phyloP scores from a whole-genome alignment of 2,888 invertebrate species.

The Nymphalis c-album region DNA sequence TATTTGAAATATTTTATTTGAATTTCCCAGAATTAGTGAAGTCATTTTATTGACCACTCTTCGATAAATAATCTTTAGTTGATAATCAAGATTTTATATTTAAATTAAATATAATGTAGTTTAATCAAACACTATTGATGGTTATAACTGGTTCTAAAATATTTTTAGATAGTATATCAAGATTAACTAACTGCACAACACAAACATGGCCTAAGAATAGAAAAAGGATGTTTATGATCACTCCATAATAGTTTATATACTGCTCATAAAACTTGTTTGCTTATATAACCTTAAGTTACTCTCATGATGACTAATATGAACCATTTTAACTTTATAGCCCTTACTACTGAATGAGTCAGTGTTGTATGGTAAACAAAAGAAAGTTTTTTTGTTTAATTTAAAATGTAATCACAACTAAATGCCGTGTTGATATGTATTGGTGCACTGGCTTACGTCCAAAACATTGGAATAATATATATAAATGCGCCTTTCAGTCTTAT shows the following conservation, averaged over 20 bases:
- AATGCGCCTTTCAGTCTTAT: constrained; percentile 10
- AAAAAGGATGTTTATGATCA: constrained; percentile 38
- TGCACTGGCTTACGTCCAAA: constrained; percentile 44
- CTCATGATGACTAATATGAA: constrained; percentile 39
- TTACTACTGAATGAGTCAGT: constrained; percentile 43
- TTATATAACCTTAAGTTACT: constrained; percentile 39
- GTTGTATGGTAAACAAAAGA: constrained; percentile 44
- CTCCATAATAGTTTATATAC: constrained; percentile 34
- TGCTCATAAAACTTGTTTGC: constrained; percentile 38
- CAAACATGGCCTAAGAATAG: constrained; percentile 21
- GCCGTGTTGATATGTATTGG: constrained; percentile 32
- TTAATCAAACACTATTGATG: neutral
- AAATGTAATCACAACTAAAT: constrained; percentile 12
- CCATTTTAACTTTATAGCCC: constrained; percentile 37
- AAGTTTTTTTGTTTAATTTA: constrained; percentile 19
- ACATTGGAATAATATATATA: constrained; percentile 29
- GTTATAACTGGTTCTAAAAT: neutral
- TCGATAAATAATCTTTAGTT: no score
- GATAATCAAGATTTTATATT: no score
- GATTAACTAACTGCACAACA: neutral
- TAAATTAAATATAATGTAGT: neutral
- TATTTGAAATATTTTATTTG: no score
- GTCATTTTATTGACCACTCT: no score
- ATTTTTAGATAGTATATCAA: constrained; percentile 5
- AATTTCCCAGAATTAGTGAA: no score